These are phyloP conservation scores for Lumbricus terrestris DNA, from an alignment of 2,888 invertebrate species.

Conservation along the genomic window DNA sequence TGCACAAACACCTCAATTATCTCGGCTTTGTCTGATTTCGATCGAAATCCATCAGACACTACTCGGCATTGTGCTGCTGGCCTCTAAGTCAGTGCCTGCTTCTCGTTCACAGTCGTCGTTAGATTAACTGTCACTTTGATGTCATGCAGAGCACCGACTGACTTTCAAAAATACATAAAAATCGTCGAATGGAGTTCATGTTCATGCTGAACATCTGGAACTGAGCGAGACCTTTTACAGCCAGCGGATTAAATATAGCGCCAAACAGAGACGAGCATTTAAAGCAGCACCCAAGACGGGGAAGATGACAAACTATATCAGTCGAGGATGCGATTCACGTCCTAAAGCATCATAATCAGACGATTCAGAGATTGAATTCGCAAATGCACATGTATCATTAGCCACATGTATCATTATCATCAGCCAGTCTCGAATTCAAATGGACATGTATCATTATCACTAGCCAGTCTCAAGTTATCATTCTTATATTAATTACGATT, in stretches of 20 bases:
- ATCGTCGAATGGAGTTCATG: background rate
- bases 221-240: background rate
- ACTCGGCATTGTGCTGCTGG: background rate
- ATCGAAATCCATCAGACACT: background rate
- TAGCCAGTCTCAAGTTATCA: no score
- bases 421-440: no score
- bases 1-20: background rate
- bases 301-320: background rate
- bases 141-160: background rate
- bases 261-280: background rate
- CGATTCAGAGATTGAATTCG: background rate
- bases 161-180: conserved; percentile 11
- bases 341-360: background rate
- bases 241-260: background rate
- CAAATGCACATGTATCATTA: no score
- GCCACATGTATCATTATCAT: no score
- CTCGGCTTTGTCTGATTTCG: background rate
- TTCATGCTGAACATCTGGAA: background rate
- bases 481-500: no score
- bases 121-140: conserved; percentile 4
- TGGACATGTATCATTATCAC: no score
- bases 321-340: background rate
- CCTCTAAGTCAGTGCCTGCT: background rate
- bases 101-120: background rate
- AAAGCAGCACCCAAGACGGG: background rate